These are phyloP conservation scores for Anthophora plumipes DNA, from an alignment of 2,888 invertebrate species.

Conservation along the genomic window DNA sequence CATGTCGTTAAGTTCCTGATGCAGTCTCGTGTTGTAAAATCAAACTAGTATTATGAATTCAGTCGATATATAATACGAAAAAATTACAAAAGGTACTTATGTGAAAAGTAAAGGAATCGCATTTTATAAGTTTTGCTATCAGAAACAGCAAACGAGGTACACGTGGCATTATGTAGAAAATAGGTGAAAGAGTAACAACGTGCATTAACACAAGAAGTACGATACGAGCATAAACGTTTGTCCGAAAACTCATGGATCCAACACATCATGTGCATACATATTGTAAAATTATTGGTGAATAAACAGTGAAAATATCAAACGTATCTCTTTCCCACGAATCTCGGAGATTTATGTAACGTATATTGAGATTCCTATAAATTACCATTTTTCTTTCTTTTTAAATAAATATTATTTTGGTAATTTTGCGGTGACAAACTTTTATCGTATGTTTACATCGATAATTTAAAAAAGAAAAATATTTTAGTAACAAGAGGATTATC, in stretches of 20 bases:
- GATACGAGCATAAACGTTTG: conserved; percentile 74
- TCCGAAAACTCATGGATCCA: conserved; percentile 74
- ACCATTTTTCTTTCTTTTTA: conserved; percentile 18
- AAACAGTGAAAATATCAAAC: conserved; percentile 78
- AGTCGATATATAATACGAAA: conserved; percentile 63
- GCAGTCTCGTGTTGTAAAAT: conserved; percentile 82
- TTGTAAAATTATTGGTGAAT: conserved; percentile 82
- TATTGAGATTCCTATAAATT: conserved; percentile 12
- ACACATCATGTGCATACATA: conserved; percentile 78
- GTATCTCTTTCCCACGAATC: conserved; percentile 44
- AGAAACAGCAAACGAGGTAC: conserved; percentile 72
- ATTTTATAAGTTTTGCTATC: conserved; percentile 74
- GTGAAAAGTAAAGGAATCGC: conserved; percentile 65
- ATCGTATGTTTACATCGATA: neutral
- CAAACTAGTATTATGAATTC: conserved; percentile 79
- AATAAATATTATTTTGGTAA: conserved; percentile 21
- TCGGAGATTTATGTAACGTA: conserved; percentile 18
- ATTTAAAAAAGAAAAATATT: conserved; percentile 15
- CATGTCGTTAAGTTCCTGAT: conserved; percentile 81
- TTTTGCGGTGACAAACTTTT: neutral
- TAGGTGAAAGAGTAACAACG: conserved; percentile 67
- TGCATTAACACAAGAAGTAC: conserved; percentile 73
- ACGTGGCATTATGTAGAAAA: conserved; percentile 75
- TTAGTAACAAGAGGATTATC: conserved; percentile 15
- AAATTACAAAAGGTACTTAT: conserved; percentile 59